phyloP scores from a whole-genome alignment of 2,113 vertebrate genomes.

The Caretta caretta region DNA sequence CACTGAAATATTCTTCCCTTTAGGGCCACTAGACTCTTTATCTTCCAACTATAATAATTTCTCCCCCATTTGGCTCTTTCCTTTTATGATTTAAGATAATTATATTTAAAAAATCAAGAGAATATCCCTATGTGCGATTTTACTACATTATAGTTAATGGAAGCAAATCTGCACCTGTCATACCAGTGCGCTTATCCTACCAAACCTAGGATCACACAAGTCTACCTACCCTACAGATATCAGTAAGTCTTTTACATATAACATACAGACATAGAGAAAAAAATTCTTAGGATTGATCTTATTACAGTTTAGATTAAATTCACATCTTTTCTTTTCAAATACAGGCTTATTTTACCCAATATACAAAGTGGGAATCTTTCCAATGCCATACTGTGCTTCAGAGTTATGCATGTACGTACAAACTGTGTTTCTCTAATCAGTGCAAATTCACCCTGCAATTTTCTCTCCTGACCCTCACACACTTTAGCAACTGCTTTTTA shows the following conservation, averaged over 20 bases:
- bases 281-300: slow-evolving; percentile 22
- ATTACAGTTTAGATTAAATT: slow-evolving; percentile 54
- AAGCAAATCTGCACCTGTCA: slow-evolving; percentile 44
- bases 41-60: slow-evolving; percentile 38
- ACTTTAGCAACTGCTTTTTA: slow-evolving; percentile 49
- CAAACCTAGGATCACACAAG: slow-evolving; percentile 21
- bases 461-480: slow-evolving; percentile 44
- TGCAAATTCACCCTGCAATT: slow-evolving; percentile 68
- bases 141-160: slow-evolving; percentile 18
- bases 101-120: background rate
- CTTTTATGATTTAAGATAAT: slow-evolving; percentile 54
- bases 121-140: slow-evolving; percentile 11
- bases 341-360: slow-evolving; percentile 35
- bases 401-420: slow-evolving; percentile 12
- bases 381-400: slow-evolving; percentile 63
- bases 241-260: background rate
- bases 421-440: slow-evolving; percentile 48
- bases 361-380: slow-evolving; percentile 52
- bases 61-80: slow-evolving; percentile 17
- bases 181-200: slow-evolving; percentile 18
- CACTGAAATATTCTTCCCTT: background rate
- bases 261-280: background rate
- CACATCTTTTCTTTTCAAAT: slow-evolving; percentile 23
- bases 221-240: slow-evolving; percentile 50
- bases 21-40: slow-evolving; percentile 37